Conservation (phyloP, 2,797 vertebrate genomes). For the Thaleichthys pacificus region DNA sequence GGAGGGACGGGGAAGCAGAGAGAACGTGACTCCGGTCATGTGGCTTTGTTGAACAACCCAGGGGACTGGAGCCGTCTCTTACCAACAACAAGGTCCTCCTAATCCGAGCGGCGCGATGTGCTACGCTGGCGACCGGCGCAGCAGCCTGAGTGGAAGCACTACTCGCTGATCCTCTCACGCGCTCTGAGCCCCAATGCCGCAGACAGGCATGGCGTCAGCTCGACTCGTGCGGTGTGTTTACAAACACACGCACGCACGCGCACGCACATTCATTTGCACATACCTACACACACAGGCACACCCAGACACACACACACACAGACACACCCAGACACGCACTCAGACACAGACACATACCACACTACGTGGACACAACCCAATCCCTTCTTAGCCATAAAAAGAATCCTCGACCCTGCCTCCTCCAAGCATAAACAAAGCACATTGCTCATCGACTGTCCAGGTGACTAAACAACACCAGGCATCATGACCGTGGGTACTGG, state of each 20-base stretch:
- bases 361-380: no score
- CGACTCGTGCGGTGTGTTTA: no score
- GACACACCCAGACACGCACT: neutral
- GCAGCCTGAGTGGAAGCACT: no score
- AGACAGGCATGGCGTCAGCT: no score
- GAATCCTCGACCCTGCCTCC: no score
- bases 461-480: conserved; percentile 41
- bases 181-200: no score
- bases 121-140: conserved; percentile 30
- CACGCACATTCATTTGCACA: neutral
- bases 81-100: conserved; percentile 28
- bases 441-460: conserved; percentile 28
- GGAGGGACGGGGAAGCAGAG: conserved; percentile 13
- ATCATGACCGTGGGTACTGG: conserved; percentile 19
- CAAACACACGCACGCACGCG: neutral
- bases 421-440: neutral
- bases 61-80: conserved; percentile 42
- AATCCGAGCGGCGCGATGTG: conserved; percentile 30
- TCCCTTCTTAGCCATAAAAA: no score
- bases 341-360: neutral
- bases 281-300: neutral
- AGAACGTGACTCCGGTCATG: conserved; percentile 51
- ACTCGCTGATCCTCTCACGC: no score
- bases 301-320: neutral
- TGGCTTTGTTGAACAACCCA: conserved; percentile 59